Percentiles rank a stretch among this genome's conserved stretches.
phyloP scores from a whole-genome alignment of 2,113 vertebrate species.

The Heterocephalus glaber region DNA sequence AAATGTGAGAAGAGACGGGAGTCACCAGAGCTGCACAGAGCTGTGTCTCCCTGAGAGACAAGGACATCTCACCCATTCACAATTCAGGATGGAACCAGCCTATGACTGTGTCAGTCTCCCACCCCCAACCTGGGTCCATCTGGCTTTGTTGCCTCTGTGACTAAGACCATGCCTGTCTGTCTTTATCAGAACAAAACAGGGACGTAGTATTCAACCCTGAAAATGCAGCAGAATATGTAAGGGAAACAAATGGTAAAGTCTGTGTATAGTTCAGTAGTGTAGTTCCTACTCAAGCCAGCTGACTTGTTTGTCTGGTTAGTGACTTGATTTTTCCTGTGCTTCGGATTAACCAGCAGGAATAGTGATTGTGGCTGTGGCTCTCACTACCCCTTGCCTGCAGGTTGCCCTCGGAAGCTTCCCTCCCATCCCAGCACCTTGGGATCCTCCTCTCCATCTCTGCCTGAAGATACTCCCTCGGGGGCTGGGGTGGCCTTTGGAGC shows the following conservation, averaged over 20 bases:
- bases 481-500: not conserved
- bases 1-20: not conserved
- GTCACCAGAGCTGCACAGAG: not conserved
- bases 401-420: not conserved
- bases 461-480: rapidly evolving
- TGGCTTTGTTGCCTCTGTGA: not conserved
- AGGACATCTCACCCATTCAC: too few relatives aligned
- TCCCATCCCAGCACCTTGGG: too few relatives aligned
- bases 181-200: not conserved
- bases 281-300: too few relatives aligned
- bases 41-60: too few relatives aligned
- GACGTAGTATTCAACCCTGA: not conserved
- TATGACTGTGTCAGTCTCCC: rapidly evolving
- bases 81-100: too few relatives aligned
- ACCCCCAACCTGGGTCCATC: too few relatives aligned
- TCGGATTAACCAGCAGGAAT: not conserved
- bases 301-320: too few relatives aligned
- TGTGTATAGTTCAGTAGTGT: too few relatives aligned
- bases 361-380: rapidly evolving
- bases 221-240: not conserved
- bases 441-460: not conserved
- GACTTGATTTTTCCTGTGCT: rapidly evolving
- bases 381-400: not conserved
- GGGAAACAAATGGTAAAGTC: not conserved
- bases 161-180: not conserved